Base-by-base conservation (phyloP, 2,113 vertebrate genomes). In the Mandrillus leucophaeus region DNA sequence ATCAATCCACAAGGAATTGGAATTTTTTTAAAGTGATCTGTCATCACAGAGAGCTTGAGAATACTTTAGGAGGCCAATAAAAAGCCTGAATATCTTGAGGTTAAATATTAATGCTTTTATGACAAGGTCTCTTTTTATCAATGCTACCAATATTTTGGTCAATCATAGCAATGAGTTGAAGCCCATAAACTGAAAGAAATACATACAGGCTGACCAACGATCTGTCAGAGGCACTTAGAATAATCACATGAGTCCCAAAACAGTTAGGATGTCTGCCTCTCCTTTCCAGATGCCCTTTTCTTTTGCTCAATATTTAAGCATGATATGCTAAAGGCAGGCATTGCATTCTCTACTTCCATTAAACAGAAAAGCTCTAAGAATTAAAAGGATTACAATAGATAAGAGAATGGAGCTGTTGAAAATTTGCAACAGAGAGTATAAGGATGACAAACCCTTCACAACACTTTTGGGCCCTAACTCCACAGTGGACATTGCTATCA, bases 121-220 rank as follows among this genome's bases (percentile, higher is more conserved):
- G 43, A 83, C 20, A 93, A 92, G 38, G 4, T 61, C 66, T 96
- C 70, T 95, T 96, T 97, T 68, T 89, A 68, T 57, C 48, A 95
- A 40, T 81, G 91, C 20, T 83, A 79, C 12, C 89, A 82, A 79
- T 78, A 95, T 73, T 94, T 96, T 81, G 2, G 2, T 73, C 43
- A 84, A 92, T 35, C 14, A 40, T 23, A 89, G 55, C 8, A 79
- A 50, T 79, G 48, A 96, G 23, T 17, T 10, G 32, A 86, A 96
- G 32, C 5, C 7, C 12, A 92, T 45, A 95, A 13, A 75, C 30
- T 43, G 40, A 84, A 96, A 81, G 27, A 95, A 90, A 94, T 52
- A 59, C 32, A 80, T 18, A 48, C 10, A 40, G 12, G 17, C 5
- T 57, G 11, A 79, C 12, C 40, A 82, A 52, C 13, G 25, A 38